phyloP scores from a whole-genome alignment of 2,888 invertebrate species.

The Mechanitis mazaeus region DNA sequence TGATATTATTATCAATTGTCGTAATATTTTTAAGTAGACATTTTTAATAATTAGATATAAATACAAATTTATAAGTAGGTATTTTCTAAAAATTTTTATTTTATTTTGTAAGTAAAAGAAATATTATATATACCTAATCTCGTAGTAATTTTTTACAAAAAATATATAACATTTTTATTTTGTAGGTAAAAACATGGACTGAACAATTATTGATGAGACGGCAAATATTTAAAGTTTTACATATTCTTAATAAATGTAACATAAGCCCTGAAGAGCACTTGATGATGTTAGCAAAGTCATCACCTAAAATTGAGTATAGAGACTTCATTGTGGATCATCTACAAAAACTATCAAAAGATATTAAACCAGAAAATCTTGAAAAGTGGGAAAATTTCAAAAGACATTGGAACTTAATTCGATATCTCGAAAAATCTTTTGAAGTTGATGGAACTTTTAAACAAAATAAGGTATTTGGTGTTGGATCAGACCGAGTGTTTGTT shows the following conservation, averaged over 20 bases:
- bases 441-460: conserved; percentile 68
- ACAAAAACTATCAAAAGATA: conserved; percentile 66
- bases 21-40: too few relatives aligned
- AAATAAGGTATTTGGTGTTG: conserved; percentile 67
- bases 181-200: conserved; percentile 79
- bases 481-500: conserved; percentile 60
- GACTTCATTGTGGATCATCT: conserved; percentile 82
- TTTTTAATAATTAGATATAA: too few relatives aligned
- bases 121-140: too few relatives aligned
- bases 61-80: too few relatives aligned
- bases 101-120: too few relatives aligned
- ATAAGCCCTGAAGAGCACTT: conserved; percentile 77
- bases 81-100: too few relatives aligned
- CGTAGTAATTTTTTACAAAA: too few relatives aligned
- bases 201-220: conserved; percentile 77
- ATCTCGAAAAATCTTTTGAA: conserved; percentile 70
- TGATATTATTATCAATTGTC: conserved; percentile 19
- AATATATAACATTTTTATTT: conserved; percentile 7
- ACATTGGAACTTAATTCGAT: conserved; percentile 65
- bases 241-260: conserved; percentile 79
- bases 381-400: conserved; percentile 58
- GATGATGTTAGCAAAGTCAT: conserved; percentile 75
- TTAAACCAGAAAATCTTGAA: conserved; percentile 46
- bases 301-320: conserved; percentile 75
- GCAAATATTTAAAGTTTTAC: conserved; percentile 80